Percentiles rank a stretch among this genome's conserved stretches.
phyloP scores from a whole-genome alignment of 1,140 invertebrate genomes.

The Orussus abietinus region DNA sequence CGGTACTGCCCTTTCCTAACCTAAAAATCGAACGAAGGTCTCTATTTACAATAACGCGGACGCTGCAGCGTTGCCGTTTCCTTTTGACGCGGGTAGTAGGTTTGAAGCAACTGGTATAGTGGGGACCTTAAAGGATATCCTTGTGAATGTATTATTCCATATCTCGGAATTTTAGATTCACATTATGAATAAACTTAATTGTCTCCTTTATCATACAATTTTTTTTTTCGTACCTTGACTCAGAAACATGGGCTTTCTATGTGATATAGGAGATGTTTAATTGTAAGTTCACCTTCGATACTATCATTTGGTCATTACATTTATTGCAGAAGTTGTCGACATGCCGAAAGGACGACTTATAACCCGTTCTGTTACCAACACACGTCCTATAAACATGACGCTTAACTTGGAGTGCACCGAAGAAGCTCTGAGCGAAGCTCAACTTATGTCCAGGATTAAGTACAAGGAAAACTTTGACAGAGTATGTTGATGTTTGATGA shows the following conservation, averaged over 20 bases:
- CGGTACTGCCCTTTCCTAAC: not conserved
- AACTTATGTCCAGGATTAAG: slow-evolving; percentile 56
- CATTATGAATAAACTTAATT: not conserved
- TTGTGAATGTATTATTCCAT: not conserved
- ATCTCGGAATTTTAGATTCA: not conserved
- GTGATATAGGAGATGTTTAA: no score
- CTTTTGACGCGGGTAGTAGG: not conserved
- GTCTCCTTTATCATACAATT: not conserved
- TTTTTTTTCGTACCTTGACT: not conserved
- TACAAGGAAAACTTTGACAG: slow-evolving; percentile 47
- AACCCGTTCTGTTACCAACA: slow-evolving; percentile 32
- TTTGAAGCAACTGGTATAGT: not conserved
- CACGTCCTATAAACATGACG: slow-evolving; percentile 46
- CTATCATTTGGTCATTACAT: not conserved
- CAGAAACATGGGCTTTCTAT: no score
- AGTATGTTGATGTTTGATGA: no score
- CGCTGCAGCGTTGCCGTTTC: not conserved
- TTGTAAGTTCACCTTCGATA: no score
- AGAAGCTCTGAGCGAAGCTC: slow-evolving; percentile 63
- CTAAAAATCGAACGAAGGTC: not conserved
- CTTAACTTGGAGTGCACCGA: slow-evolving; percentile 65
- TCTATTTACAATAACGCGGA: not conserved
- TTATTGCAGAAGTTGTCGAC: not conserved
- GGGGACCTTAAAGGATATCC: not conserved
- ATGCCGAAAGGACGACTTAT: slow-evolving; percentile 29